Evolutionary conservation across 2,888 invertebrate species (phyloP), one percentile per base, ranked within the genome.

Genomic region (Drosophila hamatofila): DNA sequence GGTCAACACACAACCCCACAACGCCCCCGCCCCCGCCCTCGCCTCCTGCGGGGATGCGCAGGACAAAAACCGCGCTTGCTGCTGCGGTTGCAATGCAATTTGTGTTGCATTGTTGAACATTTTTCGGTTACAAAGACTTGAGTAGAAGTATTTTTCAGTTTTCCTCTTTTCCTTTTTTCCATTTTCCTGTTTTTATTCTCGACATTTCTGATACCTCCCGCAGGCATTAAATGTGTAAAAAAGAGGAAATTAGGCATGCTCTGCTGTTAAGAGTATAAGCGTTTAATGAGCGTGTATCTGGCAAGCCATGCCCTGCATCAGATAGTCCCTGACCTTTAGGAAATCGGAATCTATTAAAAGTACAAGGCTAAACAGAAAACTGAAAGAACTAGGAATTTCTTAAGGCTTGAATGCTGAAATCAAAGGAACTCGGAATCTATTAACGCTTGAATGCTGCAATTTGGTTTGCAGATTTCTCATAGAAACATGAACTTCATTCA

Each of bases 81-180:
- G 71, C 62, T 84, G 87, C 65, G 85, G 84, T 87, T 84, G 56
- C 69, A 51, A 59, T 87, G 81, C 77, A 84, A 84, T 84, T 84
- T 84, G 84, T 84, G 82, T 84, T 84, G 84, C 84, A 84, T 84
- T 84, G 84, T 84, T 89, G 67, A 68, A 72, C 58, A 81, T 68
- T 68, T 67, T 67, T 67, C 25, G 41, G 58, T 51, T 42, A 48
- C 57, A 62, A 44, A 58, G 51, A 70, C 69, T 75, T 79, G 55
- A 64, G 75, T 12, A 54, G 52, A 59, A 65, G 44, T 59, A 64
- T 55, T 23, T 56, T 35, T 18, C 48, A 30, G 27, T 18, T 49
- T 30, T 48, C 27, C 48, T 1, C 3, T 18, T 12, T 39, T 11
- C 37, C 21, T 21, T 21, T 21, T 14, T 11, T 35, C 11, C 33